Evolutionary conservation across 2,113 vertebrate species (phyloP), one percentile per base, ranked within the genome.

Genomic region (Prolemur simus): DNA sequence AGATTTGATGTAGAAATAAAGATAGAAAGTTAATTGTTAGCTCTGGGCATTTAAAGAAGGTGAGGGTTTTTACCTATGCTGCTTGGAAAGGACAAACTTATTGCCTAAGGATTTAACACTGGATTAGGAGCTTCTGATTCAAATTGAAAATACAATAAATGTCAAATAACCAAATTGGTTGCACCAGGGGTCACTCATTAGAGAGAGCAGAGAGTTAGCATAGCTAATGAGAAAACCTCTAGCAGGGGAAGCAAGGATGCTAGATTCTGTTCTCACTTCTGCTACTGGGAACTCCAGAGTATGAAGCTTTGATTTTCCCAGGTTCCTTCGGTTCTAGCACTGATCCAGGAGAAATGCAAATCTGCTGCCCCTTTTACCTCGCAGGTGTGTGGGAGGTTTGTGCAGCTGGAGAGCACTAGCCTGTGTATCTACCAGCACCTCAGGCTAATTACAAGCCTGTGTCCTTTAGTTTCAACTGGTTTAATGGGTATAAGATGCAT

Each of bases 1-100:
- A 96, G 74, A 93, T 97, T 89, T 83, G 83, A 96, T 92, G 42
- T 68, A 97, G 91, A 94, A 87, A 87, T 92, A 94, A 97, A 96
- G 89, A 97, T 91, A 81, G 83, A 89, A 97, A 96, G 78, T 93
- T 97, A 94, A 97, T 96, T 91, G 91, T 96, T 96, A 97, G 84
- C 91, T 96, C 81, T 97, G 94, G 96, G 94, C 82, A 91, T 84
- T 97, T 68, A 91, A 88, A 89, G 60, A 74, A 94, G 82, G 86
- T 90, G 42, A 96, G 45, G 47, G 76, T 69, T 93, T 95, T 93
- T 81, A 85, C 68, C 47, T 64, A 88, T 25, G 9, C 54, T 91
- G 78, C 63, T 95, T 86, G 84, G 85, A 94, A 96, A 95, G 78
- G 91, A 96, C 86, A 93, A 54, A 96, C 56, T 91, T 89, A 97